phyloP scores from a whole-genome alignment of 1,140 invertebrate genomes.

The Epicauta chinensis region DNA sequence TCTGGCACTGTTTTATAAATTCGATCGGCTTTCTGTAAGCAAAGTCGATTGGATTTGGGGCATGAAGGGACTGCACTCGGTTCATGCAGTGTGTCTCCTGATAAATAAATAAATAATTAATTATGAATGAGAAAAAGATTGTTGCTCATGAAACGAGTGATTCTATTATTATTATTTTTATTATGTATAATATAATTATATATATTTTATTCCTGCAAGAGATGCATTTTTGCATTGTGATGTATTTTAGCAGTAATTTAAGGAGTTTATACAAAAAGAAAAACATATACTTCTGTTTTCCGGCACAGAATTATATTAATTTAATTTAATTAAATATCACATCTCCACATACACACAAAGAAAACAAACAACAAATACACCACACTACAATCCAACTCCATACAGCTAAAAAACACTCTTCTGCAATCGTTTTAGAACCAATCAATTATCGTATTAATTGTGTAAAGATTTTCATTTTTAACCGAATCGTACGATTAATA shows the following conservation, averaged over 20 bases:
- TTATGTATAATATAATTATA: slow-evolving; percentile 65
- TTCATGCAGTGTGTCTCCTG: slow-evolving; percentile 31
- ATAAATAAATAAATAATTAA: background rate
- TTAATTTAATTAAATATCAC: slow-evolving; percentile 1
- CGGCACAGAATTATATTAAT: slow-evolving; percentile 17
- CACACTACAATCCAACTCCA: slow-evolving; percentile 30
- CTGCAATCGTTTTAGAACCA: slow-evolving; percentile 37
- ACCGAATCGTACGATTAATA: background rate
- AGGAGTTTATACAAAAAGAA: slow-evolving; percentile 39
- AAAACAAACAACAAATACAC: background rate
- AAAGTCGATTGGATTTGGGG: slow-evolving; percentile 42
- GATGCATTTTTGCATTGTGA: slow-evolving; percentile 72
- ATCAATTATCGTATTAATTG: slow-evolving; percentile 16
- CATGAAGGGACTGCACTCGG: slow-evolving; percentile 36
- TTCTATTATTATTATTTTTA: slow-evolving; percentile 40
- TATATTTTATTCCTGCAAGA: slow-evolving; percentile 70
- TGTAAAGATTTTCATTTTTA: slow-evolving; percentile 16
- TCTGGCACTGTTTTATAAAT: slow-evolving; percentile 28
- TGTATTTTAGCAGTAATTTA: slow-evolving; percentile 71
- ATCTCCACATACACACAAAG: background rate
- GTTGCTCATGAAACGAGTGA: slow-evolving; percentile 45
- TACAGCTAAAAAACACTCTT: slow-evolving; percentile 52
- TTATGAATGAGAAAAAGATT: slow-evolving; percentile 20
- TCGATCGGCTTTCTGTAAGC: slow-evolving; percentile 13
- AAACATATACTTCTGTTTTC: slow-evolving; percentile 41